Conservation (phyloP, 2,888 invertebrate genomes). For the Oligia fasciuncula region DNA sequence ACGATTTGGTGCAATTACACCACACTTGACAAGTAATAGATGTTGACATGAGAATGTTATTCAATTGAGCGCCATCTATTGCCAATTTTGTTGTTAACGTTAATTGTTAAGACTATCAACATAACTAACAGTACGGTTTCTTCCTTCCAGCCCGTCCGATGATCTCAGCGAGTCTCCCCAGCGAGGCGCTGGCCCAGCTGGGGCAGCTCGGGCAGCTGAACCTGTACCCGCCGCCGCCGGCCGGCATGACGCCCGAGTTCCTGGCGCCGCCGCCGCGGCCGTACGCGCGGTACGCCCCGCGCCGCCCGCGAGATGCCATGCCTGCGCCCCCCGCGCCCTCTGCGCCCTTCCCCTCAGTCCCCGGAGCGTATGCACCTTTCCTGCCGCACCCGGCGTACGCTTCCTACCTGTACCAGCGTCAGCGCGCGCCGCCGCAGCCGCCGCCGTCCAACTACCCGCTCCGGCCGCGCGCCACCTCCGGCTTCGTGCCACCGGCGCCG, state of each 20-base stretch:
- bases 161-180: constrained; percentile 92
- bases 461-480: constrained; percentile 83
- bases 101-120: constrained; percentile 6
- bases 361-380: constrained; percentile 83
- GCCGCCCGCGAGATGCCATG: constrained; percentile 81
- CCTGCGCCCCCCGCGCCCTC: constrained; percentile 79
- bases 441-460: constrained; percentile 79
- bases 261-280: constrained; percentile 92
- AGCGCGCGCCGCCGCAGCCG: constrained; percentile 81
- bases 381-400: constrained; percentile 85
- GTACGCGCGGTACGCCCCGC: constrained; percentile 88
- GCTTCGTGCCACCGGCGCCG: constrained; percentile 85
- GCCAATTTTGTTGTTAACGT: constrained; percentile 1
- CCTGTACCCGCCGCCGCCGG: constrained; percentile 89
- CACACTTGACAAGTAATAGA: constrained; percentile 1
- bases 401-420: constrained; percentile 82
- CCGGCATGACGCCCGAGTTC: constrained; percentile 90
- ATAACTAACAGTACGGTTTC: constrained; percentile 48
- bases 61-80: constrained; percentile 16
- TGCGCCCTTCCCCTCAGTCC: constrained; percentile 79
- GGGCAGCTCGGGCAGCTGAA: constrained; percentile 90
- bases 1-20: constrained; percentile 6
- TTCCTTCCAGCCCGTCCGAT: constrained; percentile 89
- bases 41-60: constrained; percentile 19
- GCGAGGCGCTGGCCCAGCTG: constrained; percentile 91